Evolutionary conservation across 2,888 invertebrate species (phyloP).

Genomic region (Hyppa rectilinea): DNA sequence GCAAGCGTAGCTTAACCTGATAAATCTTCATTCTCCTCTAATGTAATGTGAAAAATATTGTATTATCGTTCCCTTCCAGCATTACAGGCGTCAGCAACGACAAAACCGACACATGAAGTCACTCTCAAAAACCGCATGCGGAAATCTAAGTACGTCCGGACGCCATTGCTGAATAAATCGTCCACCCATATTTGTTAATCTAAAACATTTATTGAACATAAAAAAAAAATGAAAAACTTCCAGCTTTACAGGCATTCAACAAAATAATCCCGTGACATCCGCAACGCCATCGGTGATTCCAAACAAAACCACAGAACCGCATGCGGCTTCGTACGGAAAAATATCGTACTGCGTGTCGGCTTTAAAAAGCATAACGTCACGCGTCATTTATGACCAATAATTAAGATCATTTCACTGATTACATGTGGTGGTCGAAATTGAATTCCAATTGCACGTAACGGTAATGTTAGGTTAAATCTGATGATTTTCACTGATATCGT

Average conservation of each 20-base stretch:
- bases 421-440: slow-evolving; percentile 48
- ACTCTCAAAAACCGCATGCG: neutral
- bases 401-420: slow-evolving; percentile 54
- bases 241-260: neutral
- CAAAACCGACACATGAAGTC: no score
- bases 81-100: no score
- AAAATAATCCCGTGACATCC: neutral
- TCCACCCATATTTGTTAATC: neutral
- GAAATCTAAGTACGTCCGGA: neutral
- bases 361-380: slow-evolving; percentile 22
- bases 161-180: neutral
- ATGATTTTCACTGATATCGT: slow-evolving; percentile 32
- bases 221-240: neutral
- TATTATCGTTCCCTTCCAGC: no score
- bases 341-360: neutral
- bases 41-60: no score
- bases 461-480: slow-evolving; percentile 38
- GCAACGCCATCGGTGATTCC: neutral
- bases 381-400: slow-evolving; percentile 45
- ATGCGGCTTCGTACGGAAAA: slow-evolving; percentile 15
- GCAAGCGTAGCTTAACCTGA: no score
- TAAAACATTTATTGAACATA: no score
- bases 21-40: no score
- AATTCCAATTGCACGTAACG: slow-evolving; percentile 48
- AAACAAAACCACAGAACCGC: slow-evolving; percentile 10